A percentile compares a stretch with the other conserved stretches of the same genome.
These are phyloP conservation scores for Cynopterus brachyotis DNA, from an alignment of 2,113 vertebrate genomes.

Conservation along the genomic window DNA sequence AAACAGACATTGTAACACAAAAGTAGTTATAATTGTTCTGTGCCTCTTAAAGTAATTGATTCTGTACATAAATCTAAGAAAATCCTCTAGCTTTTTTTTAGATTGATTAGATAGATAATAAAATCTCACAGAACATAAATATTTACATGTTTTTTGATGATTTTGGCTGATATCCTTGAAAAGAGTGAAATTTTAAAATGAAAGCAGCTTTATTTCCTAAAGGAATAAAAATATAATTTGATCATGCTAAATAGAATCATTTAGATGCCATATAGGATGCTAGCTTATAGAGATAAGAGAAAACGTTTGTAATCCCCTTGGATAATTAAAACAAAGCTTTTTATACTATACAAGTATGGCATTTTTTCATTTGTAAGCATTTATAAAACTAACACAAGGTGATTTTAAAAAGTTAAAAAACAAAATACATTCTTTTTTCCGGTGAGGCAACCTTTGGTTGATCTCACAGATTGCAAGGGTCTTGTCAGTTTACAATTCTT, in stretches of 20 bases:
- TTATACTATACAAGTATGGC: neutral
- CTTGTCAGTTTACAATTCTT: no score
- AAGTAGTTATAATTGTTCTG: conserved; percentile 66
- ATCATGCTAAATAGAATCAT: conserved; percentile 20
- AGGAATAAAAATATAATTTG: conserved; percentile 30
- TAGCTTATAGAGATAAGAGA: neutral
- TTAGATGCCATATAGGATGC: neutral
- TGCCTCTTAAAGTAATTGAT: conserved; percentile 62
- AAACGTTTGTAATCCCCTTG: neutral
- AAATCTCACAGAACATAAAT: conserved; percentile 55
- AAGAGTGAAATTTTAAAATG: conserved; percentile 26
- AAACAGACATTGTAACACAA: conserved; percentile 65
- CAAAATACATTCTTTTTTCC: no score
- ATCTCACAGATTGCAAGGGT: no score
- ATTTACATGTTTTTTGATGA: conserved; percentile 34
- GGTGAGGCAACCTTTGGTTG: no score
- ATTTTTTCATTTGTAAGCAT: neutral
- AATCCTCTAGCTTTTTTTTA: conserved; percentile 74
- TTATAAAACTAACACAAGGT: neutral
- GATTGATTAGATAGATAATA: conserved; percentile 65
- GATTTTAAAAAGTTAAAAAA: neutral
- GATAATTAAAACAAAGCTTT: neutral
- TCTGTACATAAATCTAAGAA: conserved; percentile 67
- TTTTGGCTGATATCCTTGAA: conserved; percentile 45
- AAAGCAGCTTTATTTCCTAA: neutral